phyloP scores from a whole-genome alignment of 2,113 vertebrate genomes.

The Ciconia boyciana region DNA sequence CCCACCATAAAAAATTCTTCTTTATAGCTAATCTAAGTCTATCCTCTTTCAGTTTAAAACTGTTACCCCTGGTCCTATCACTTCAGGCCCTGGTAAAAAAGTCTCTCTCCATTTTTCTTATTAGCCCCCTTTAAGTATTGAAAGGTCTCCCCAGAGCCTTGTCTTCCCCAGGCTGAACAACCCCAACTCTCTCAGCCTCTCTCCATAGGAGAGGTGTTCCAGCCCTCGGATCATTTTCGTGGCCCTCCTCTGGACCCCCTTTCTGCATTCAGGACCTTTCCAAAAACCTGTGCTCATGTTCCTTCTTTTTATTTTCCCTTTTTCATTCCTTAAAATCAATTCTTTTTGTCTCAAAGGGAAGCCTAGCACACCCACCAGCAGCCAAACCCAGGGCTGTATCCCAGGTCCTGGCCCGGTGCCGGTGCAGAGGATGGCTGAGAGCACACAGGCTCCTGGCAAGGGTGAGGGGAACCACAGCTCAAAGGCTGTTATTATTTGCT shows the following conservation, averaged over 20 bases:
- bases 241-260: neutral
- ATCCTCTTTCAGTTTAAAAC: neutral
- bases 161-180: neutral
- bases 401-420: neutral
- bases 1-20: neutral
- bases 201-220: neutral
- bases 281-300: neutral
- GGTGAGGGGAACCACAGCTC: neutral
- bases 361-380: neutral
- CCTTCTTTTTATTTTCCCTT: neutral
- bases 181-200: neutral
- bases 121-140: neutral
- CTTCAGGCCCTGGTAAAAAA: neutral
- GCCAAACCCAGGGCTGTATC: neutral
- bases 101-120: neutral
- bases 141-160: neutral
- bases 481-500: neutral
- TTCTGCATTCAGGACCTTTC: neutral
- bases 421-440: neutral
- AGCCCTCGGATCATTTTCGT: fast-evolving
- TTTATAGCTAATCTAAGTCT: neutral
- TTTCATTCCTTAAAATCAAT: neutral
- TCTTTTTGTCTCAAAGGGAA: fast-evolving
- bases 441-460: neutral
- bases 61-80: neutral